Evolutionary conservation across 2,888 invertebrate genomes (phyloP), one percentile per base, ranked within the genome.

Genomic region (Blastobasis adustella): DNA sequence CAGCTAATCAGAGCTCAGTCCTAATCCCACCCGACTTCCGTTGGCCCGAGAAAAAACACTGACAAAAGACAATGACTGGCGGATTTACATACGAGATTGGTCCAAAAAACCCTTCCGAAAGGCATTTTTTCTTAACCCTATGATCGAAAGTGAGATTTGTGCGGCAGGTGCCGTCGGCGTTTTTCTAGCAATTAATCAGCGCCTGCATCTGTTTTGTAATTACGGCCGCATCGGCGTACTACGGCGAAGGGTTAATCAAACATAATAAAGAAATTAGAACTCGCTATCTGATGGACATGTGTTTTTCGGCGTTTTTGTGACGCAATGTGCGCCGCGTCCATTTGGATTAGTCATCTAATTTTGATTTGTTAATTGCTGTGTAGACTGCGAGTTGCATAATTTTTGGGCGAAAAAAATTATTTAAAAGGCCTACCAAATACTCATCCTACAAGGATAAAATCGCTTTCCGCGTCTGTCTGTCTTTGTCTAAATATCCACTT

Each of bases 261-360:
- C 79, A 83, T 83, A 85, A 86, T 87, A 85, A 86, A 87, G 86
- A 81, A 83, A 87, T 87, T 86, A 85, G 78, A 72, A 58, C 56
- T 57, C 53, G 39, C 49, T 42, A 51, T 56, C 64, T 65, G 74
- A 72, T 65, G 73, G 77, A 64, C 81, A 82, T 82, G 80, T 82
- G 85, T 74, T 73, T 70, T 62, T 23, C 51, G 54, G n/a, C 46
- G 23, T 51, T 58, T 57, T 55, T 54, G 43, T 49, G 45, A 6
- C 4, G 36, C 46, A 44, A 57, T 44, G 50, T 40, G 37, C 41
- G 23, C 38, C 40, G 5, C 10, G 40, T 37, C 43, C 43, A 48
- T 45, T 50, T 52, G 10, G 46, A 49, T 50, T 50, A 46, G 45
- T 53, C 56, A 58, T 61, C 51, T 52, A 49, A 38, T 54, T 54